Conservation (phyloP, 2,797 vertebrate species). For the Liparis tanakae region DNA sequence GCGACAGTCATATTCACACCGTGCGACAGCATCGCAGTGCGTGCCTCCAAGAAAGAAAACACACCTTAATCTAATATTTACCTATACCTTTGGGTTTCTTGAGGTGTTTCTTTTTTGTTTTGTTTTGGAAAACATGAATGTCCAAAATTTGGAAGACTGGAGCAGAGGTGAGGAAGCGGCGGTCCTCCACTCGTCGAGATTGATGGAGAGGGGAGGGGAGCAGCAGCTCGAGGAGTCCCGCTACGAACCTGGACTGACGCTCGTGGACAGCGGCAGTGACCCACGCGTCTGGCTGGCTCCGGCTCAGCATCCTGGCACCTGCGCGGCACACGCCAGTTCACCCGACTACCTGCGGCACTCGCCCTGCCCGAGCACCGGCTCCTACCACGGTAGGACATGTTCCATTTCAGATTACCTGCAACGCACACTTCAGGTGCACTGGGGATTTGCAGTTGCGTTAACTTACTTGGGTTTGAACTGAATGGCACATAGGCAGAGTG, state of each 20-base stretch:
- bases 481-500: neutral
- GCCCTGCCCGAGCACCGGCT: slow-evolving; percentile 80
- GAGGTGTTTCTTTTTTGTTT: neutral
- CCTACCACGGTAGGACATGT: slow-evolving; percentile 69
- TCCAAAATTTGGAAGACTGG: slow-evolving; percentile 76
- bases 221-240: slow-evolving; percentile 66
- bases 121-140: slow-evolving; percentile 72
- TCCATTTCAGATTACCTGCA: neutral
- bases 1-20: slow-evolving; percentile 80
- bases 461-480: neutral
- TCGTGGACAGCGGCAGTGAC: slow-evolving; percentile 86
- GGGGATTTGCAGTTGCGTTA: neutral
- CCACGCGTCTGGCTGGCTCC: slow-evolving; percentile 92
- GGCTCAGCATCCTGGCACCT: slow-evolving; percentile 83
- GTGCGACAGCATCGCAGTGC: slow-evolving; percentile 62
- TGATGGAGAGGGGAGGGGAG: slow-evolving; percentile 61
- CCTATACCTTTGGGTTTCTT: slow-evolving; percentile 12
- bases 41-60: slow-evolving; percentile 40
- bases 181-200: slow-evolving; percentile 25
- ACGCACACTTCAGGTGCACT: neutral
- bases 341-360: slow-evolving; percentile 87
- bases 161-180: slow-evolving; percentile 67
- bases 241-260: slow-evolving; percentile 80
- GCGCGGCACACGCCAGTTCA: slow-evolving; percentile 83
- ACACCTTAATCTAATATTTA: slow-evolving; percentile 19